A percentile compares a stretch with the other conserved stretches of the same genome.
Conservation (phyloP, 2,113 vertebrate species). For the Neomonachus schauinslandi region DNA sequence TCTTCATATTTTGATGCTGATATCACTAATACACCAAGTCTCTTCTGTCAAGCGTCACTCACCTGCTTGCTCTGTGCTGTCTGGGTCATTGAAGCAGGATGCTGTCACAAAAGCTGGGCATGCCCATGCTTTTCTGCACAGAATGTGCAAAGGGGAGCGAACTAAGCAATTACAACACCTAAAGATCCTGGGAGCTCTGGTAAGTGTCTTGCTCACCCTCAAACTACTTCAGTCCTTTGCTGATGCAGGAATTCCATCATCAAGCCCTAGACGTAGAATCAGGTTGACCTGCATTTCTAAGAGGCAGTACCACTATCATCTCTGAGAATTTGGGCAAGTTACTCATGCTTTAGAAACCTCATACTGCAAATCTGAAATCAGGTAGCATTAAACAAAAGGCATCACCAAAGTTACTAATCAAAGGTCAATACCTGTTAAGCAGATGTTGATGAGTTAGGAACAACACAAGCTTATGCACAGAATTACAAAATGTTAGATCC, state of each 20-base stretch:
- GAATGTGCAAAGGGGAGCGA: not conserved
- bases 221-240: not conserved
- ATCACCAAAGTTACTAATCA: not conserved
- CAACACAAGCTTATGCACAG: not conserved
- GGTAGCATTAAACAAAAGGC: not conserved
- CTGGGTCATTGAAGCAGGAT: rapidly evolving
- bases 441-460: not conserved
- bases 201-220: not conserved
- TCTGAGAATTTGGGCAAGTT: not conserved
- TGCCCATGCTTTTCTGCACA: not conserved
- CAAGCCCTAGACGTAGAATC: not conserved
- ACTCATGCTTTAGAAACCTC: not conserved
- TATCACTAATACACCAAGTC: not conserved
- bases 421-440: not conserved
- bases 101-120: not conserved
- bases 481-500: not conserved
- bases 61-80: not conserved
- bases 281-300: not conserved
- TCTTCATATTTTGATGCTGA: not conserved
- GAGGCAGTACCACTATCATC: not conserved
- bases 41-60: not conserved
- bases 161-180: not conserved
- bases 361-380: not conserved
- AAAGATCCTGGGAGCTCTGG: not conserved
- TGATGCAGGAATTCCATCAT: not conserved